Conservation (phyloP, 2,797 vertebrate genomes). For the Enteromius fasciolatus region DNA sequence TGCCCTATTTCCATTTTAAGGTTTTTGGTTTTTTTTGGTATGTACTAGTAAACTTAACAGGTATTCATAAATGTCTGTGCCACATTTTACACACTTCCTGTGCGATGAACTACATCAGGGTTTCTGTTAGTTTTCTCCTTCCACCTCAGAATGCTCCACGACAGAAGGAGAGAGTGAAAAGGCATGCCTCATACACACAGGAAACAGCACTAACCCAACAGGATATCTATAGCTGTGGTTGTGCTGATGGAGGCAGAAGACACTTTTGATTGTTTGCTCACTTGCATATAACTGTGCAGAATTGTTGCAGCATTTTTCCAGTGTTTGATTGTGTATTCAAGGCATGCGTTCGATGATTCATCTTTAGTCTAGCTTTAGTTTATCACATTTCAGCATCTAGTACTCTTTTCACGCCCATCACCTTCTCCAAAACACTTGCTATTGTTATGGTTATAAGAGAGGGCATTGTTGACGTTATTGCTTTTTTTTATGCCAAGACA, state of each 20-base stretch:
- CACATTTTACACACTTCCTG: conserved; percentile 46
- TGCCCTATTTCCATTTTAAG: conserved; percentile 1
- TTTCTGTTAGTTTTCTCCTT: conserved; percentile 48
- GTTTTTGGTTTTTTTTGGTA: neutral
- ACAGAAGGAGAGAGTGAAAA: conserved; percentile 42
- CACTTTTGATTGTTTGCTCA: conserved; percentile 60
- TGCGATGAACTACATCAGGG: conserved; percentile 18
- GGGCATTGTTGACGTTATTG: neutral
- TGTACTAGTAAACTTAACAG: conserved; percentile 6
- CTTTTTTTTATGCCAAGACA: no score
- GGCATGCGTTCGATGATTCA: conserved; percentile 56
- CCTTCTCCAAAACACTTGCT: conserved; percentile 38
- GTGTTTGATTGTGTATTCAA: conserved; percentile 38
- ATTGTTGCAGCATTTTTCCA: conserved; percentile 53
- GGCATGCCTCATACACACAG: conserved; percentile 66
- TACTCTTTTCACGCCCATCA: conserved; percentile 12
- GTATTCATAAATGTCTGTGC: conserved; percentile 20
- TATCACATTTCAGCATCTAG: conserved; percentile 18
- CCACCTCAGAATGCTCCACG: conserved; percentile 40
- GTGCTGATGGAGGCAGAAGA: conserved; percentile 61
- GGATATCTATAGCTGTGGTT: conserved; percentile 78
- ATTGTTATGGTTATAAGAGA: conserved; percentile 9
- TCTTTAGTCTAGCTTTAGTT: conserved; percentile 10
- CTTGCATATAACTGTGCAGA: conserved; percentile 60
- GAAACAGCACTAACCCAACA: conserved; percentile 72